Conservation (phyloP, 35 echinoderm and acorn worm genomes). For the Strongylocentrotus purpuratus region DNA sequence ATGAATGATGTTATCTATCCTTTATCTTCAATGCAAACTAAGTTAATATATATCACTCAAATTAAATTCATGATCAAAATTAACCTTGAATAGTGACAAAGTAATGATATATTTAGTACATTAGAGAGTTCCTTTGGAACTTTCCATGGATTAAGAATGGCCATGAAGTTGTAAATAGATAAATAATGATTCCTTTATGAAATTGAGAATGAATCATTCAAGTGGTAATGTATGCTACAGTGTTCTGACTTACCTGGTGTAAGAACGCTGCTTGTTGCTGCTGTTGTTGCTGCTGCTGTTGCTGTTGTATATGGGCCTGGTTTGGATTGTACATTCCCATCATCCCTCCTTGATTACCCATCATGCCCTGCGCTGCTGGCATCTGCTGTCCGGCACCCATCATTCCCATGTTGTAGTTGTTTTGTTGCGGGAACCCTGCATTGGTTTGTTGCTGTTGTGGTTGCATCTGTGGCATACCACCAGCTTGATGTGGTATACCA, state of each 20-base stretch:
- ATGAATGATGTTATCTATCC: not conserved
- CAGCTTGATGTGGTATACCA: not conserved
- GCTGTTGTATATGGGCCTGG: slow-evolving; percentile 44
- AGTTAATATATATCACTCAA: too few relatives aligned
- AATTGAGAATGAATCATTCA: too few relatives aligned
- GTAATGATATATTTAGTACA: not conserved
- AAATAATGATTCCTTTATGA: too few relatives aligned
- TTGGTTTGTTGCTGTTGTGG: slow-evolving; percentile 38
- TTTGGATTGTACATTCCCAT: slow-evolving; percentile 47
- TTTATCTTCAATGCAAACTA: too few relatives aligned
- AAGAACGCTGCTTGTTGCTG: not conserved
- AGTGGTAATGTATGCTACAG: too few relatives aligned
- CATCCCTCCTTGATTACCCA: not conserved
- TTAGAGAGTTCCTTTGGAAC: not conserved
- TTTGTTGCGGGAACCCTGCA: not conserved
- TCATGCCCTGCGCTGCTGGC: slow-evolving; percentile 2
- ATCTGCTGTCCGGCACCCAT: not conserved
- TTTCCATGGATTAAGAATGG: not conserved
- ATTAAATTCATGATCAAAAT: too few relatives aligned
- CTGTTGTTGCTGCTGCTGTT: slow-evolving; percentile 39
- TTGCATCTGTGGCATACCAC: slow-evolving; percentile 13
- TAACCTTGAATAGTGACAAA: too few relatives aligned
- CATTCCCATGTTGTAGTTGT: slow-evolving; percentile 1
- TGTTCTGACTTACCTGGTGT: slow-evolving; percentile 19
- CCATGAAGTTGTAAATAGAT: not conserved